Conservation (phyloP, 2,113 vertebrate species). For the Arizona elegans region DNA sequence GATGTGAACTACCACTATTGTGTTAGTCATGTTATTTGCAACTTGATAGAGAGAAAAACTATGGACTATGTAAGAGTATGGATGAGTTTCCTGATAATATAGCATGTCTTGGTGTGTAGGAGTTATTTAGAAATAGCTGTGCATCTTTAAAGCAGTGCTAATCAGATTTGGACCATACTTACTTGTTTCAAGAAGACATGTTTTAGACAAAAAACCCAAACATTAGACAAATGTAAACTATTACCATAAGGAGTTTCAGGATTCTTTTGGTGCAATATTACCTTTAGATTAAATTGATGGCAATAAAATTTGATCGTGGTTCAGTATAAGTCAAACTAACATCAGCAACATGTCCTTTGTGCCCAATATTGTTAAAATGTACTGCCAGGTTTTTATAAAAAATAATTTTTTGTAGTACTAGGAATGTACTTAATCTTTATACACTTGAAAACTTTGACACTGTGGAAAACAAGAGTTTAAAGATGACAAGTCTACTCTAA, state of each 20-base stretch:
- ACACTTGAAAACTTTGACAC: conserved; percentile 55
- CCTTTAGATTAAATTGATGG: conserved; percentile 40
- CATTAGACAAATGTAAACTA: conserved; percentile 24
- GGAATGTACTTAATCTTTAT: conserved; percentile 69
- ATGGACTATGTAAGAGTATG: conserved; percentile 66
- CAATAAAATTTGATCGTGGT: conserved; percentile 42
- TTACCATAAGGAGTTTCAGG: conserved; percentile 38
- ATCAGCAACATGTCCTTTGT: conserved; percentile 48
- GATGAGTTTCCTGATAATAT: conserved; percentile 60
- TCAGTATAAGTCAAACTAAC: conserved; percentile 45
- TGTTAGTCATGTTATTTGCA: conserved; percentile 49
- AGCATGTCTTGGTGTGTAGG: conserved; percentile 70
- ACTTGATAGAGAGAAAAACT: conserved; percentile 49
- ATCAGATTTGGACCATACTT: conserved; percentile 49
- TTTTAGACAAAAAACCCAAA: conserved; percentile 29
- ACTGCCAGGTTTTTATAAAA: conserved; percentile 53
- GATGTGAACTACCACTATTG: conserved; percentile 56
- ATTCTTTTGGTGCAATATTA: conserved; percentile 43
- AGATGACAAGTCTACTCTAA: conserved; percentile 67
- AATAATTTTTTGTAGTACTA: conserved; percentile 58
- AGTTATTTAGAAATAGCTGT: conserved; percentile 66
- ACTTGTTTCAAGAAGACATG: conserved; percentile 10
- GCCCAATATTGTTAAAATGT: conserved; percentile 54
- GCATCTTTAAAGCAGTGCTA: conserved; percentile 53
- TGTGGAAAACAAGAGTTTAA: conserved; percentile 57